Percentiles rank a stretch among this genome's conserved stretches.
Evolutionary conservation across 2,888 invertebrate genomes (phyloP).

Genomic region (Apomyelois bistriatella): DNA sequence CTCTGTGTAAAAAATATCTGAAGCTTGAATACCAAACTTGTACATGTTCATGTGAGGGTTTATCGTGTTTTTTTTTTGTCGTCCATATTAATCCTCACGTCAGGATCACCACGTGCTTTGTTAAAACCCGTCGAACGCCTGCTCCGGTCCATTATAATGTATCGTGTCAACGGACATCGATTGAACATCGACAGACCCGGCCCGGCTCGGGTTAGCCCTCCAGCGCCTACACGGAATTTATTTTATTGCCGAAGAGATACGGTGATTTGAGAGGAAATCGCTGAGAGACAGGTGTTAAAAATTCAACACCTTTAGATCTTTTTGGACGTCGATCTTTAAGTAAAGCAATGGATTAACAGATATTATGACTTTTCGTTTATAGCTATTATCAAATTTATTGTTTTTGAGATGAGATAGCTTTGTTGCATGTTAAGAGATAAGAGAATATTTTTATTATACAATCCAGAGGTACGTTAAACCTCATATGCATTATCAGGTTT

Average conservation of each 20-base stretch:
- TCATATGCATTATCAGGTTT: constrained; percentile 24
- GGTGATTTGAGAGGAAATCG: constrained; percentile 75
- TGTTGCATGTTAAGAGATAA: constrained; percentile 40
- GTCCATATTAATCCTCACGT: constrained; percentile 76
- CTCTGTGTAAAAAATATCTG: constrained; percentile 52
- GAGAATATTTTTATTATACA: constrained; percentile 44
- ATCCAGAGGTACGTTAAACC: constrained; percentile 26
- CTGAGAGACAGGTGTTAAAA: constrained; percentile 78
- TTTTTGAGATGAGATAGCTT: constrained; percentile 51
- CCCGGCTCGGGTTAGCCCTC: constrained; percentile 65
- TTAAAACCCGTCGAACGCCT: constrained; percentile 71
- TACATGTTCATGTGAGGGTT: constrained; percentile 61
- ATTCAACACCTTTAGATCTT: constrained; percentile 72
- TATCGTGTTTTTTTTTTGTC: constrained; percentile 65
- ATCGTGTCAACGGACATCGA: constrained; percentile 78
- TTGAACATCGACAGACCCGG: constrained; percentile 72
- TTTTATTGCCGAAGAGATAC: constrained; percentile 77
- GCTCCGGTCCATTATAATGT: constrained; percentile 74
- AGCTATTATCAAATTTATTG: constrained; percentile 65
- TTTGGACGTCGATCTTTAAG: constrained; percentile 62
- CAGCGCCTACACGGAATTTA: constrained; percentile 77
- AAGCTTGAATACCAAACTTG: constrained; percentile 51
- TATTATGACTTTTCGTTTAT: constrained; percentile 51
- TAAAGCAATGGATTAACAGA: constrained; percentile 61
- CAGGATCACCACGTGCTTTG: constrained; percentile 77